Base-by-base conservation (phyloP, 1,140 invertebrate species). In the Paracyclopina nana region DNA sequence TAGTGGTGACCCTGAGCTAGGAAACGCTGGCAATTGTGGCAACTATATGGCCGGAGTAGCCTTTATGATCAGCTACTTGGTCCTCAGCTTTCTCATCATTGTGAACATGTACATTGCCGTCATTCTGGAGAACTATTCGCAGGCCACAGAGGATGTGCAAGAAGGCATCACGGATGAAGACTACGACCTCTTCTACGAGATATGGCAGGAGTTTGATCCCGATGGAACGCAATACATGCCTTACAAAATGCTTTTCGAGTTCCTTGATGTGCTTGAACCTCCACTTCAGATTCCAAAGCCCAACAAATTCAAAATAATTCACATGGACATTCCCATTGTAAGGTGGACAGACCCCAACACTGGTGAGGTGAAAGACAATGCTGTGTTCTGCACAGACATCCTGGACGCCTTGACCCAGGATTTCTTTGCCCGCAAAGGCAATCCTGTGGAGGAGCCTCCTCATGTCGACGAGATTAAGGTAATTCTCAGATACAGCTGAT, bases 41-140 rank as follows among this genome's bases (percentile, higher is more conserved):
- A 85, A 77, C 51, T 81, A 82, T 53, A 82, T 79, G 41, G 82
- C 92, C 60, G 92, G 87, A 55, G 91, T 95, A 61, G 78, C 85
- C 38, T 97, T 84, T 69, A 70, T 97, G 55, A 77, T 95, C 49
- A 83, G 84, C 60, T 97, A 96, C 66, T 74, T 97, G 62, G 85
- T 96, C 58, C 94, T 97, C 63, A 92, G 83, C 64, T 97, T 95
- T 69, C 75, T 97, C 58, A 95, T 97, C 62, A 86, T 96, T 55
- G 91, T 95, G 64, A 95, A 95, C 76, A 95, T 95, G 91, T 95
- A 95, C 74, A 96, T 95, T 67, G 90, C 90, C 61, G 88, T 95
- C 63, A 96, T 97, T 66, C 76, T 97, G 65, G 91, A 97, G 68
- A 97, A 96, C 68, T 97, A 96, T 68, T 92, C 86, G 41, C 82